Evolutionary conservation across 2,888 invertebrate species (phyloP), one percentile per base, ranked within the genome.

Genomic region (Bombylius major): DNA sequence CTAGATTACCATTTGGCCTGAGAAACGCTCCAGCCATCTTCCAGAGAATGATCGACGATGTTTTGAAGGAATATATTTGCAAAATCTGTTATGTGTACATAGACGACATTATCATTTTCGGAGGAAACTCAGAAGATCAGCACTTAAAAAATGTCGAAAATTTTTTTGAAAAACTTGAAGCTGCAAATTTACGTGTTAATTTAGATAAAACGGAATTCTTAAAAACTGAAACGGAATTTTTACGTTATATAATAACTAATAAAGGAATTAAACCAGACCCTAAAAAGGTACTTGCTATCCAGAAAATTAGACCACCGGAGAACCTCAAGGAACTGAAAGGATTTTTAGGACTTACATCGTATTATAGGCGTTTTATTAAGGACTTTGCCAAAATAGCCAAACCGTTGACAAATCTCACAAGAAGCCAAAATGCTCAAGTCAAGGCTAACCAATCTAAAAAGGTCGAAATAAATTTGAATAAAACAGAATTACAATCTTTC

Each of bases 21-120:
- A 53, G 47, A 36, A 50, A 50, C 23, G 56, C 47, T 1, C 50
- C 56, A 7, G 57, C 60, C 0, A 62, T 61, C 14, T 61, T 62
- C 36, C 60, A 62, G 45, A 33, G 62, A 6, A 61, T 59, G 56
- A 57, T 62, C 0, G 61, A 65, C 47, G 60, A 63, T 39, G 59
- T 63, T 4, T 44, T 63, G 9, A 56, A 58, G 12, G 58, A 54
- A 7, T 54, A 47, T 13, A 56, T 59, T 9, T 56, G 58, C 1
- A 56, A 55, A 33, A 58, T 58, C 9, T 56, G 58, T 33, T 57
- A 52, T 33, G 59, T 60, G 5, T 60, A 60, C 32, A 61, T 59
- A 1, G 60, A 59, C 48, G 57, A 57, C 14, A 53, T 51, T 36
- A 60, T 45, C 13, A 42, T 50, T 23, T 23, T 23, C 23, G 23